Conservation (phyloP, 2,888 invertebrate species). For the Trissonchulus sp. region DNA sequence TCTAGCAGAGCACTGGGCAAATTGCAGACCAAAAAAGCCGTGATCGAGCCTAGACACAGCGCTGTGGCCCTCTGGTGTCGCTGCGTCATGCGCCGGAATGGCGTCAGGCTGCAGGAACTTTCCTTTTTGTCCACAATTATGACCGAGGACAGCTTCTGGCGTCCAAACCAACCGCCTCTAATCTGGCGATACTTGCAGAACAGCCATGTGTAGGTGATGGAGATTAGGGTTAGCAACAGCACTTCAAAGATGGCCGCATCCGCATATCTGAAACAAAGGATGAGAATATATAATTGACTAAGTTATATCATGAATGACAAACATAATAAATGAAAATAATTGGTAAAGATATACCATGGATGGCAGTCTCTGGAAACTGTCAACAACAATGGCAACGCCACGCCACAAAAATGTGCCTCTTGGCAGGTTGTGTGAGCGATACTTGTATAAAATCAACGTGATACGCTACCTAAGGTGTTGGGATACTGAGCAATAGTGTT, state of each 20-base stretch:
- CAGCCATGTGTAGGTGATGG: slow-evolving; percentile 18
- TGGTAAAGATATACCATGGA: too few species aligned
- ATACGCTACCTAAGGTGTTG: too few species aligned
- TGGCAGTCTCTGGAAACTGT: too few species aligned
- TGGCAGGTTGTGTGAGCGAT: too few species aligned
- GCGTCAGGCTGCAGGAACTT: neutral
- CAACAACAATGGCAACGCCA: too few species aligned
- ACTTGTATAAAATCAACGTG: too few species aligned
- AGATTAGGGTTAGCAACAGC: slow-evolving; percentile 1
- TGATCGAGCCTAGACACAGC: slow-evolving; percentile 27
- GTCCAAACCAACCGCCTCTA: neutral
- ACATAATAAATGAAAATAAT: too few species aligned
- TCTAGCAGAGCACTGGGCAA: slow-evolving; percentile 25
- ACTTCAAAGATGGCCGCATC: slow-evolving; percentile 24
- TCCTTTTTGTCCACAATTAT: neutral
- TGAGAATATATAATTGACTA: too few species aligned
- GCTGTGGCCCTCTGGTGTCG: slow-evolving; percentile 24
- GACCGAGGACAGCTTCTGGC: neutral
- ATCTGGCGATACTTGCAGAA: slow-evolving; percentile 24
- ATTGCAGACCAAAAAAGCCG: slow-evolving; percentile 29
- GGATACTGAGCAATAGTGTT: too few species aligned
- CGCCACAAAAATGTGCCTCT: too few species aligned
- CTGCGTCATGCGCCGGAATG: neutral
- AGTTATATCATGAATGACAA: too few species aligned
- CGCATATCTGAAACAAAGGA: neutral